Evolutionary conservation across 2,888 invertebrate species (phyloP).

Genomic region (Pomacea canaliculata): DNA sequence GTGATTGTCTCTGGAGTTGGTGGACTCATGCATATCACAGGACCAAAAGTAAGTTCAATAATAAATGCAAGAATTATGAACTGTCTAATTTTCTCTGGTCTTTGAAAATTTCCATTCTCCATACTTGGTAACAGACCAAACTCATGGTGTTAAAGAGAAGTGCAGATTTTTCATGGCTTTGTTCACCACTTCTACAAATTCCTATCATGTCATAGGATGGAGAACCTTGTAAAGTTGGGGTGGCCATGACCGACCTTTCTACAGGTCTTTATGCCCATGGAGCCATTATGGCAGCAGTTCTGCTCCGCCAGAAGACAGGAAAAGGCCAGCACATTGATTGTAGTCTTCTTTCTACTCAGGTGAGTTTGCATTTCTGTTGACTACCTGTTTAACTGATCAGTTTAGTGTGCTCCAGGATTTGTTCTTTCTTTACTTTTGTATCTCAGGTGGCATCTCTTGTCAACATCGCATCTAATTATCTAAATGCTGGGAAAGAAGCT

Average conservation of each 20-base stretch:
- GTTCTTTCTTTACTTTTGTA: neutral
- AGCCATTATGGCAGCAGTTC: conserved; percentile 90
- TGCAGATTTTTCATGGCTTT: no score
- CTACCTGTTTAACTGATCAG: neutral
- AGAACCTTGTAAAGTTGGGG: conserved; percentile 90
- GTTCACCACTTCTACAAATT: no score
- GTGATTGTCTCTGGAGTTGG: conserved; percentile 94
- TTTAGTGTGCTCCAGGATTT: neutral
- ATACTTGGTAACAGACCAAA: no score
- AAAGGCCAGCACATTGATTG: conserved; percentile 93
- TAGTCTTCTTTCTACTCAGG: conserved; percentile 92
- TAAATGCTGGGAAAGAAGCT: conserved; percentile 86
- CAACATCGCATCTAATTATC: conserved; percentile 89
- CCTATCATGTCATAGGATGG: conserved; percentile 71
- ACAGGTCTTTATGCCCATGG: conserved; percentile 96
- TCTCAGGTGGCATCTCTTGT: conserved; percentile 81
- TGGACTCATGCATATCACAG: conserved; percentile 90
- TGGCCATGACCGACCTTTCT: conserved; percentile 91
- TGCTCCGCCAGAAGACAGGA: conserved; percentile 82
- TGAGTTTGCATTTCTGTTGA: conserved; percentile 34
- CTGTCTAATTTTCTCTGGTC: no score
- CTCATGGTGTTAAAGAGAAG: no score
- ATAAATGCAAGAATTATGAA: no score
- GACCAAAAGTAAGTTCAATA: conserved; percentile 74
- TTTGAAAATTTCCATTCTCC: no score